A percentile compares a stretch with the other conserved stretches of the same genome.
Evolutionary conservation across 2,888 invertebrate genomes (phyloP).

Genomic region (Apamea anceps): DNA sequence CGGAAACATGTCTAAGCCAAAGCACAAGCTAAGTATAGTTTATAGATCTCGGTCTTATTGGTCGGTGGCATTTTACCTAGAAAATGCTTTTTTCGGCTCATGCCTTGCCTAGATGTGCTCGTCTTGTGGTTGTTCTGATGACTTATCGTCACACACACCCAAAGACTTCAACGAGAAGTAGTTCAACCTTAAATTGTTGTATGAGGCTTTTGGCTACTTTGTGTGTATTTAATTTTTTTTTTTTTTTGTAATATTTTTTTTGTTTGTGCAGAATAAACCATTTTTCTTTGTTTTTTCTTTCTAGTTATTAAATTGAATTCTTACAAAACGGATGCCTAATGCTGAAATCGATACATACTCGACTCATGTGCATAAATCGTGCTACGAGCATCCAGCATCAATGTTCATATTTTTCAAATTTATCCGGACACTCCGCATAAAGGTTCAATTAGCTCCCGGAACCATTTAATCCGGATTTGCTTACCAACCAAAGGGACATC

Average conservation of each 20-base stretch:
- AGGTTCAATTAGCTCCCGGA: constrained; percentile 69
- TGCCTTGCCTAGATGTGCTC: not conserved
- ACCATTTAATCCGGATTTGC: constrained; percentile 78
- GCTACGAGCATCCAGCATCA: constrained; percentile 23
- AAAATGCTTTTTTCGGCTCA: not conserved
- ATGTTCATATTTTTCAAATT: constrained; percentile 53
- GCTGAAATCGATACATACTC: constrained; percentile 37
- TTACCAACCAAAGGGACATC: constrained; percentile 72
- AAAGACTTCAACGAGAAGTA: not conserved
- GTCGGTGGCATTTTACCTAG: not conserved
- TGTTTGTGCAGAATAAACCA: not conserved
- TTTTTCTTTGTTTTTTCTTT: not conserved
- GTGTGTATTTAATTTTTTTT: not conserved
- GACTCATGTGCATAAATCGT: not conserved
- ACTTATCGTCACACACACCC: not conserved
- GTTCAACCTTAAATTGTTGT: not conserved
- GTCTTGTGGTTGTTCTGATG: not conserved
- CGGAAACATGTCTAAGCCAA: not conserved
- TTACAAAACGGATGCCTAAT: not conserved
- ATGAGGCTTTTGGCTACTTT: not conserved
- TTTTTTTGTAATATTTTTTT: not conserved
- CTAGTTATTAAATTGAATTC: not conserved
- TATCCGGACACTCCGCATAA: constrained; percentile 56
- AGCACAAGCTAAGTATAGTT: not conserved
- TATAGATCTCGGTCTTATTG: not conserved